Evolutionary conservation across 2,113 vertebrate species (phyloP), one percentile per base, ranked within the genome.

Genomic region (Hyla sarda): DNA sequence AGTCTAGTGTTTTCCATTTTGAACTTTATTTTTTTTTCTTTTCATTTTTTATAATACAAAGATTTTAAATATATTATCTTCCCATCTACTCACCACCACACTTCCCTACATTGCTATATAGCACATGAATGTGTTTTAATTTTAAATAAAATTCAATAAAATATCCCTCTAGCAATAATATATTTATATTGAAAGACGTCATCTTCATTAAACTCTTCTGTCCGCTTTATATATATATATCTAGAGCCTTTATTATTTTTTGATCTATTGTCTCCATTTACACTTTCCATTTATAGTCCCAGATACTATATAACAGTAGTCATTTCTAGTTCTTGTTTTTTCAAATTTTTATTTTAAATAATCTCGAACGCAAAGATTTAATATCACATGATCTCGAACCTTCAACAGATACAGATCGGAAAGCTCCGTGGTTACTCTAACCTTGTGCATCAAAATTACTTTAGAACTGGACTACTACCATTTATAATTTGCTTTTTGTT

Each of bases 111-210:
- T 45, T 81, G 13, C 60, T 81, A 81, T 65, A 62, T 62, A 81
- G 60, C 78, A 62, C 58, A 81, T 13, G 6, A 65, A 62, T 81
- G 78, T 28, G 41, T 47, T 62, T 62, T n/a, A n/a, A n/a, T 81
- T 25, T 62, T 65, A 81, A 81, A 81, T 81, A 81, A 41, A 80
- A 45, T 25, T 80, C 21, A 16, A 58, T 80, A 58, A 65, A 81
- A 81, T 81, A 65, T 81, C 58, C 78, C 47, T 77, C 48, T 54
- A 52, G 14, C 28, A 62, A 28, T 65, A 1, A 62, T 62, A 81
- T 62, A 47, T 30, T 28, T 65, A 45, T 81, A 81, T 47, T 47
- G 34, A 17, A 28, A 62, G 77, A 60, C 37, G 13, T 79, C 5
- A 7, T 52, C 60, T 81, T 47, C 16, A 17, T 65, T 81, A 45